Base-by-base conservation (phyloP, 2,797 vertebrate species). In the Sebastolobus altivelis region DNA sequence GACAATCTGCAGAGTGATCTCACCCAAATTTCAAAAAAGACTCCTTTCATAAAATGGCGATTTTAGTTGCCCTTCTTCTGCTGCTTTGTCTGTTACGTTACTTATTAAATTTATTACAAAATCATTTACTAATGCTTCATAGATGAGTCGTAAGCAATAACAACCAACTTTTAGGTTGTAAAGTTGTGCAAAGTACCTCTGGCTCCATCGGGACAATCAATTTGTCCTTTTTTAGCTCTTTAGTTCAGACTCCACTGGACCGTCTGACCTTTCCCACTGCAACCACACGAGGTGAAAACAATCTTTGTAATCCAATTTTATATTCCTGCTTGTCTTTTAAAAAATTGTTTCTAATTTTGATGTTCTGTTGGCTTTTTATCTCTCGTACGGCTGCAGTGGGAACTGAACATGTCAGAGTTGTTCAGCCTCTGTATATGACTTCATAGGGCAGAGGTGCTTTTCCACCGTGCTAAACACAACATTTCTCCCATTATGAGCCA, bases 401-500 rank as follows among this genome's bases (percentile, higher is more conserved):
- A 85, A 31, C 40, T 56, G n/a, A 85, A 79, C 69, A 65, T 25
- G 22, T 54, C 61, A 16, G 61, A 61, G 33, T 68, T 25, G 33
- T 79, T 69, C 35, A 37, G 66, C 18, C 20, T 70, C 70, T 75
- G 69, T 61, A 46, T 43, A 56, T 75, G 84, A 91, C 83, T 83
- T 87, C 73, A 87, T 73, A 67, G 60, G 62, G 67, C 67, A 72
- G 79, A 9, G 46, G 43, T 58, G 65, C 67, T 69, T 91, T 88
- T 90, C 80, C 75, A 79, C 29, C 25, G 75, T 16, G 66, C 52
- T 58, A 72, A 87, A 85, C 73, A 56, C 75, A 83, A 75, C 72
- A 68, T 86, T 81, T 59, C 63, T 72, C 88, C 83, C 87, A 79
- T 80, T 79, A 75, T 40, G 31, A 84, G 77, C 49, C 63, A 0